phyloP scores from a whole-genome alignment of 2,113 vertebrate genomes.

The Elachura formosa region DNA sequence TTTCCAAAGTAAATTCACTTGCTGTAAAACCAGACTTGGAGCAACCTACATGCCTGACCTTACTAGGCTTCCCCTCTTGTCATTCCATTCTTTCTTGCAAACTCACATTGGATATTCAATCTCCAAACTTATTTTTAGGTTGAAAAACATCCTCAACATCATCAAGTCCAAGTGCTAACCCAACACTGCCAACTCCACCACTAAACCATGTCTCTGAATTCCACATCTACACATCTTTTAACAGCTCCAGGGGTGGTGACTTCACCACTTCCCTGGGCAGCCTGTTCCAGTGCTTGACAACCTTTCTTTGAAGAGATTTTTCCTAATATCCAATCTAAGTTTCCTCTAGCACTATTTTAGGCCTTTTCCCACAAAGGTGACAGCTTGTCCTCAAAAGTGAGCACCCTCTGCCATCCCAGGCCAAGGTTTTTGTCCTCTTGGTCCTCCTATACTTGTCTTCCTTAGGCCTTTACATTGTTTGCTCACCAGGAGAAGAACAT shows the following conservation, averaged over 20 bases:
- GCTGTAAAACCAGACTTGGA: background rate
- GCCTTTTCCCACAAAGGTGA: background rate
- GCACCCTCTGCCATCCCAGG: background rate
- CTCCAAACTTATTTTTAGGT: background rate
- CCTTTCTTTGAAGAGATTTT: background rate
- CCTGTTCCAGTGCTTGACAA: background rate
- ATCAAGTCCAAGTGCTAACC: background rate
- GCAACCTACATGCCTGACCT: background rate
- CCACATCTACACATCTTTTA: rapidly evolving
- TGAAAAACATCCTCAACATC: background rate
- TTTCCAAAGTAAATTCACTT: background rate
- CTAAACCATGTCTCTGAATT: background rate
- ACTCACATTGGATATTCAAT: background rate
- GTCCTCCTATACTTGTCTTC: background rate
- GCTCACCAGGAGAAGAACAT: background rate
- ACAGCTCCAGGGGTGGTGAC: background rate
- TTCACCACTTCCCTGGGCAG: background rate
- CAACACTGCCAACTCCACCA: background rate
- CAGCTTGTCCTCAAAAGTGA: background rate
- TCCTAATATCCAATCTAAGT: background rate
- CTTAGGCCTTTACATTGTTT: background rate
- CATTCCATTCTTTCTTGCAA: background rate
- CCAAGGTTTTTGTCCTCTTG: background rate
- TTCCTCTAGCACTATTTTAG: background rate
- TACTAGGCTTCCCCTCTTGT: background rate